Conservation (phyloP, 2,797 vertebrate species). For the Anableps anableps region DNA sequence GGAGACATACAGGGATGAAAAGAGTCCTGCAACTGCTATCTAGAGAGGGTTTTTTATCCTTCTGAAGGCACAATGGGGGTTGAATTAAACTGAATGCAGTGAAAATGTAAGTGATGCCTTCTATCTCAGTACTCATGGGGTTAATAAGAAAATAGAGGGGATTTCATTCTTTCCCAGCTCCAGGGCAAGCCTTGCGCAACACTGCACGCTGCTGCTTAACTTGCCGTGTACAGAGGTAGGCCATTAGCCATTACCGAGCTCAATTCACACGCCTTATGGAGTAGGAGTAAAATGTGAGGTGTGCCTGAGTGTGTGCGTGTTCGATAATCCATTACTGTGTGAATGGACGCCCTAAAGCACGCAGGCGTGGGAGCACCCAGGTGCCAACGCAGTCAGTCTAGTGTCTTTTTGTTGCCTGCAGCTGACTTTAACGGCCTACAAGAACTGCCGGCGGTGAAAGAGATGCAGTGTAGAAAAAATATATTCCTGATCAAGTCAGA, state of each 20-base stretch:
- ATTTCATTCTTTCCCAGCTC: constrained; percentile 37
- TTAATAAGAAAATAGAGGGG: constrained; percentile 64
- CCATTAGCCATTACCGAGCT: constrained; percentile 67
- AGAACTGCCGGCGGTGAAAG: neutral
- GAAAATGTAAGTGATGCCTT: constrained; percentile 27
- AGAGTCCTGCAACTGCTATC: constrained; percentile 22
- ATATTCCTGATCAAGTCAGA: neutral
- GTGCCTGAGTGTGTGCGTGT: constrained; percentile 31
- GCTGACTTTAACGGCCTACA: neutral
- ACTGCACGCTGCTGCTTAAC: constrained; percentile 54
- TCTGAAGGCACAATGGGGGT: constrained; percentile 29
- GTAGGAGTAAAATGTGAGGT: constrained; percentile 43
- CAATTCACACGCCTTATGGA: constrained; percentile 46
- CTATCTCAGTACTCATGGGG: constrained; percentile 46
- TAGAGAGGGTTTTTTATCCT: constrained; percentile 12
- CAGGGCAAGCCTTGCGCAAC: constrained; percentile 38
- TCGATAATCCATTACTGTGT: constrained; percentile 60
- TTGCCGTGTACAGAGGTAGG: constrained; percentile 42
- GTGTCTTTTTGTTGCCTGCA: neutral
- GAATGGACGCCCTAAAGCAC: constrained; percentile 30
- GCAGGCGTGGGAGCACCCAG: constrained; percentile 39
- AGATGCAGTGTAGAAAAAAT: neutral
- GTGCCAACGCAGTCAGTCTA: constrained; percentile 40
- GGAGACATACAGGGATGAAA: constrained; percentile 7
- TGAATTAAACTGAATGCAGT: constrained; percentile 36